These are phyloP conservation scores for Enteromius fasciolatus DNA, from an alignment of 2,797 vertebrate species.

Conservation along the genomic window DNA sequence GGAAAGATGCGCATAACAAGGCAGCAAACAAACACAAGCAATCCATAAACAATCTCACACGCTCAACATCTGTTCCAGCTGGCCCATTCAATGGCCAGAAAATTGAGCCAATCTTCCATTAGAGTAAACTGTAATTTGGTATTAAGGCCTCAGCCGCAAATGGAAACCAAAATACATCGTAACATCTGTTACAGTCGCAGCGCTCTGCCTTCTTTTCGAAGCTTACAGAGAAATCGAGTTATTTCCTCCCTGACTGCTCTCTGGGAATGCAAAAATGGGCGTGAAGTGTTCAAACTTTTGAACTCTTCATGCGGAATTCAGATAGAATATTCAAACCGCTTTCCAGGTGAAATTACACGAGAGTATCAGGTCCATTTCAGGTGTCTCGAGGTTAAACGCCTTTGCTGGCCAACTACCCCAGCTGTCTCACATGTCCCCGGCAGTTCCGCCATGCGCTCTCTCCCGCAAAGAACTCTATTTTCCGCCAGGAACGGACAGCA, in stretches of 20 bases:
- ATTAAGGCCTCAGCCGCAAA: conserved; percentile 55
- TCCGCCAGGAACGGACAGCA: background rate
- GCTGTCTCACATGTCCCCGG: background rate
- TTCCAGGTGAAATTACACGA: conserved; percentile 7
- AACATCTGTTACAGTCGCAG: conserved; percentile 71
- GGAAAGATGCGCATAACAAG: conserved; percentile 29
- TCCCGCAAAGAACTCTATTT: conserved; percentile 22
- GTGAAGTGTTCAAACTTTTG: conserved; percentile 17
- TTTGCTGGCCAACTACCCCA: conserved; percentile 3
- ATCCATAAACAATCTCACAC: conserved; percentile 56
- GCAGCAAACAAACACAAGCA: conserved; percentile 44
- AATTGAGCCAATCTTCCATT: conserved; percentile 63
- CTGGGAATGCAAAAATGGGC: conserved; percentile 27
- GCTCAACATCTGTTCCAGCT: conserved; percentile 69
- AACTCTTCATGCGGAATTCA: conserved; percentile 2
- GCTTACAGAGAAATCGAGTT: conserved; percentile 56
- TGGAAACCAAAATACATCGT: conserved; percentile 67
- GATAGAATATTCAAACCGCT: conserved; percentile 15
- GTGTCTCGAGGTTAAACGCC: conserved; percentile 24
- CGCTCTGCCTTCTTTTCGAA: conserved; percentile 63
- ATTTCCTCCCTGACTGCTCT: conserved; percentile 39
- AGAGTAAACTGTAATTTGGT: conserved; percentile 65
- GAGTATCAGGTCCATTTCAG: conserved; percentile 32
- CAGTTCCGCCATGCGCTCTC: background rate
- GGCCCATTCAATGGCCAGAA: conserved; percentile 53